These are phyloP conservation scores for Semnornis frantzii DNA, from an alignment of 2,113 vertebrate species.

Conservation along the genomic window DNA sequence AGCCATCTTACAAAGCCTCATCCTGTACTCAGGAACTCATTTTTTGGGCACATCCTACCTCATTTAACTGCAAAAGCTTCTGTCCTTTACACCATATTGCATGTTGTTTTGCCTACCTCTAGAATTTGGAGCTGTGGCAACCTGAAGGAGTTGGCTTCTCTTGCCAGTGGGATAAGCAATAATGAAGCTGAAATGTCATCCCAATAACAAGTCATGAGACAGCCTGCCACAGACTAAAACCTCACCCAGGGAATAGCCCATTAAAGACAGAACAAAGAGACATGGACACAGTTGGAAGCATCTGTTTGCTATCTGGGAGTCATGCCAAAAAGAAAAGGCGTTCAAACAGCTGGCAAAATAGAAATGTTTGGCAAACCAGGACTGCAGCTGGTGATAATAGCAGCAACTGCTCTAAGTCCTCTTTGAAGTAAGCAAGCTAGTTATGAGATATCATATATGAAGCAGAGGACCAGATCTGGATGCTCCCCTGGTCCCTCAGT, in stretches of 20 bases:
- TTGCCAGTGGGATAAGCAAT: slow-evolving; percentile 25
- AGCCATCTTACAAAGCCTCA: not conserved
- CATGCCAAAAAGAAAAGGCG: slow-evolving; percentile 9
- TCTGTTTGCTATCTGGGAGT: slow-evolving; percentile 36
- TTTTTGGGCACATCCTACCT: not conserved
- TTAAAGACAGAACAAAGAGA: slow-evolving; percentile 55
- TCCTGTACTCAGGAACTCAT: not conserved
- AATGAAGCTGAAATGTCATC: slow-evolving; percentile 48
- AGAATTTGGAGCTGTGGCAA: slow-evolving; percentile 20
- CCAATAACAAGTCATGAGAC: slow-evolving; percentile 43
- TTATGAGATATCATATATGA: not conserved
- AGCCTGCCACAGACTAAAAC: slow-evolving; percentile 18
- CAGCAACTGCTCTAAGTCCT: not conserved
- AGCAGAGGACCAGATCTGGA: not conserved
- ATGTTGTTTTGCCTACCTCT: slow-evolving; percentile 15
- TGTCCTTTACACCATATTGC: slow-evolving; percentile 20
- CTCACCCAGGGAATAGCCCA: slow-evolving; percentile 30
- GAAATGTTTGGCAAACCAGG: slow-evolving; percentile 33
- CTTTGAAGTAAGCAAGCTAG: not conserved
- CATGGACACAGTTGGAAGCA: slow-evolving; percentile 33
- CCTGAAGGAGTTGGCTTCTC: not conserved
- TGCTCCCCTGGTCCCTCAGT: not conserved
- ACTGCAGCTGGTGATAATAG: not conserved
- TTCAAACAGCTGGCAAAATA: slow-evolving; percentile 52
- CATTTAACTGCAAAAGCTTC: slow-evolving; percentile 9